These are phyloP conservation scores for Loriculus beryllinus DNA, from an alignment of 2,797 vertebrate genomes.

Conservation along the genomic window DNA sequence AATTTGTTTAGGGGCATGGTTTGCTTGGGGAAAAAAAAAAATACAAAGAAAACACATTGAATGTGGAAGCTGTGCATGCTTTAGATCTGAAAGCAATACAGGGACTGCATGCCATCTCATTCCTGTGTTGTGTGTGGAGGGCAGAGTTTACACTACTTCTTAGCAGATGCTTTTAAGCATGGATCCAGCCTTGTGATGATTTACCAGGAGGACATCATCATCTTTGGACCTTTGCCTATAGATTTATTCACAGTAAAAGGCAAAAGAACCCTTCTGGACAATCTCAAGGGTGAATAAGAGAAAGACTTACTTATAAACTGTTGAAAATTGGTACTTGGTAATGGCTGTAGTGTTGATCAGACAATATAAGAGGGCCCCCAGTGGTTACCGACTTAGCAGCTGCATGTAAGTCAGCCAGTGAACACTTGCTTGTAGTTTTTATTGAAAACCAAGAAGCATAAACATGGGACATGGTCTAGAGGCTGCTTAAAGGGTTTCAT, in stretches of 20 bases:
- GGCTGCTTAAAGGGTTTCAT: conserved; percentile 57
- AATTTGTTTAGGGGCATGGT: conserved; percentile 67
- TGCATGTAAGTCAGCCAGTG: conserved; percentile 69
- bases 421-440: conserved; percentile 72
- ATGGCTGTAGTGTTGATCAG: conserved; percentile 74
- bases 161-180: conserved; percentile 39
- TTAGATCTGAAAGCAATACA: conserved; percentile 30
- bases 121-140: conserved; percentile 34
- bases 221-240: conserved; percentile 67
- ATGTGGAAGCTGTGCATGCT: not conserved
- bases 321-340: conserved; percentile 73
- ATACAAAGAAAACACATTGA: not conserved
- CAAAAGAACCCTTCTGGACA: conserved; percentile 67
- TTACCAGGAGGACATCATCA: conserved; percentile 41
- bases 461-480: conserved; percentile 62
- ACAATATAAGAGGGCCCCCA: conserved; percentile 62
- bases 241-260: conserved; percentile 65
- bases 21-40: conserved; percentile 16
- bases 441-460: conserved; percentile 71
- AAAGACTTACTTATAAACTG: conserved; percentile 71
- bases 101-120: conserved; percentile 61
- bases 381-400: conserved; percentile 71
- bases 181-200: conserved; percentile 10
- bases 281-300: conserved; percentile 41
- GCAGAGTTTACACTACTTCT: conserved; percentile 56